Evolutionary conservation across 2,888 invertebrate species (phyloP), one percentile per base, ranked within the genome.

Genomic region (Melinaea menophilus): DNA sequence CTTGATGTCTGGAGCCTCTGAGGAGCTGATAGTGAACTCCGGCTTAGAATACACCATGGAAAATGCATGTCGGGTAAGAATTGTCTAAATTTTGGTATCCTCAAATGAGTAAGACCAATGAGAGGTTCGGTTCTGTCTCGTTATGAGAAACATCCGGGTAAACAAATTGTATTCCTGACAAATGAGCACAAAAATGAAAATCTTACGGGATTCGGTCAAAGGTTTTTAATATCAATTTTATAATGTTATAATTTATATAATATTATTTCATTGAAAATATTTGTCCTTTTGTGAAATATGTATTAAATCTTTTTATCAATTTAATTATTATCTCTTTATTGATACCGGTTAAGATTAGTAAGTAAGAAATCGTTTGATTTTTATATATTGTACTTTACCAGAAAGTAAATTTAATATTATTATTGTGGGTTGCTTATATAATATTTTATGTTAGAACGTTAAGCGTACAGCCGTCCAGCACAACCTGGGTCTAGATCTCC

Each of bases 1-100:
- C 67, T 93, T 95, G 84, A 93, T 94, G 78, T 90, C 92, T 47
- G 96, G 95, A 76, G 96, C 97, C 64, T 94, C 94, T 65, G 97
- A 97, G 86, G 94, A 94, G 79, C 95, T 96, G 79, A 96, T 97
- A 75, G 96, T 97, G 35, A 95, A 95, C 85, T 95, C 96, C 51
- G 96, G 97, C 59, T 91, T 97, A 61, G 95, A 95, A 77, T 95
- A 94, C 83, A 95, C 96, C 65, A 96, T 97, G 96, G 93, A 93
- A 73, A 93, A 95, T 70, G 94, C 96, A 22, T 94, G 93, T 65
- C 80, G 86, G 75, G 93, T 84, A 55, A 69, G 67, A 11, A 48
- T 37, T 1, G 31, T 22, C 22, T 22, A 1, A 22, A 22, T 22
- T 22, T 22, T 22, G 22, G 22, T 22, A 22, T 22, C 22, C 22